phyloP scores from a whole-genome alignment of 2,113 vertebrate genomes.

The Euleptes europaea region DNA sequence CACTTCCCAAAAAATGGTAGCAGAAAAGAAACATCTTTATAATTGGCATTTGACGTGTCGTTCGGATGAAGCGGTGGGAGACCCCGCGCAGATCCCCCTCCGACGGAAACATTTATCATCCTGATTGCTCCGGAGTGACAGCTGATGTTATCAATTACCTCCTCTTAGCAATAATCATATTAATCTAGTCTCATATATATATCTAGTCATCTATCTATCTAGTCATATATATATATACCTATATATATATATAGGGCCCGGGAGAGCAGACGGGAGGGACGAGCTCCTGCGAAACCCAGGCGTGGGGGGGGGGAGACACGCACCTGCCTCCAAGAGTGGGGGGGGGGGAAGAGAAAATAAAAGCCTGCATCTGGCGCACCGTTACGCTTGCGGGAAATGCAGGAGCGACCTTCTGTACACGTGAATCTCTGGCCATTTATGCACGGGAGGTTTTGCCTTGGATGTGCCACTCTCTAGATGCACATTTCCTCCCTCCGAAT shows the following conservation, averaged over 20 bases:
- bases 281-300: constrained; percentile 39
- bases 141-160: constrained; percentile 83
- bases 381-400: neutral
- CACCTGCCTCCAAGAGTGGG: neutral
- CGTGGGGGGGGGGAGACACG: constrained; percentile 9
- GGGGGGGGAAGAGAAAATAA: neutral
- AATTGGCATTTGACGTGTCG: constrained; percentile 82
- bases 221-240: no score
- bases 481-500: no score
- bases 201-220: constrained; percentile 41
- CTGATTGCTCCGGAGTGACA: constrained; percentile 82
- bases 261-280: constrained; percentile 24
- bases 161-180: constrained; percentile 85
- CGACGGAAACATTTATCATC: constrained; percentile 86
- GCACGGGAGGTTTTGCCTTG: no score
- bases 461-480: no score
- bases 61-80: constrained; percentile 75
- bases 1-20: constrained; percentile 44
- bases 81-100: constrained; percentile 77
- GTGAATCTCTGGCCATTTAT: constrained; percentile 28
- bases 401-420: neutral
- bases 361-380: no score
- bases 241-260: neutral
- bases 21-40: constrained; percentile 77
- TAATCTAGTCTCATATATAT: constrained; percentile 80